Conservation (phyloP, 2,888 invertebrate genomes). For the Margaritifera margaritifera region DNA sequence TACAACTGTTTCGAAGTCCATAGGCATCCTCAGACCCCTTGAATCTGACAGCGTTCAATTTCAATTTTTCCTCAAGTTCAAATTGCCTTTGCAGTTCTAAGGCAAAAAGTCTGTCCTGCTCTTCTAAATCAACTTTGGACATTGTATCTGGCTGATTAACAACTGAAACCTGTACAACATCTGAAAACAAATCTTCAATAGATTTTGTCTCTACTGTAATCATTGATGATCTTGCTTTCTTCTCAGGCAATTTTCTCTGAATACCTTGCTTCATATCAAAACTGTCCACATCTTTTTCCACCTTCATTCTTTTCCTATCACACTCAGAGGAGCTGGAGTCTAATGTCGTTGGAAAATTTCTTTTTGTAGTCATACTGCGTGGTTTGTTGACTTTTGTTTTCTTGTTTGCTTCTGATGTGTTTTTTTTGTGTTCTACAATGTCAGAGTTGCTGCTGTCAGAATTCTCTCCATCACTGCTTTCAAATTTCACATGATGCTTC, state of each 20-base stretch:
- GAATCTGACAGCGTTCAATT: slow-evolving; percentile 28
- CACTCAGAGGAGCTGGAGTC: neutral
- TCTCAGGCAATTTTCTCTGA: neutral
- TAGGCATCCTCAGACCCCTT: slow-evolving; percentile 46
- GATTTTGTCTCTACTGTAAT: neutral
- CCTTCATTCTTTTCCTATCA: neutral
- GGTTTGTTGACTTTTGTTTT: neutral
- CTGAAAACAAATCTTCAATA: neutral
- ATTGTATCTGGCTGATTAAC: neutral
- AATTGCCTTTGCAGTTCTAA: slow-evolving; percentile 43
- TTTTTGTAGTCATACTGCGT: neutral
- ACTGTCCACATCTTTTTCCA: neutral
- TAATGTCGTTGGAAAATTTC: neutral
- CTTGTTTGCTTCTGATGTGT: no score
- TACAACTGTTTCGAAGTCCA: slow-evolving; percentile 1
- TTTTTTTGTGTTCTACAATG: neutral
- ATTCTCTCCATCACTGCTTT: neutral
- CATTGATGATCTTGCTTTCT: neutral
- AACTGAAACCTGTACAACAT: neutral
- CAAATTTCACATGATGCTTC: neutral
- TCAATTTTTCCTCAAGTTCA: slow-evolving; percentile 33
- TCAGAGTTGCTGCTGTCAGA: neutral
- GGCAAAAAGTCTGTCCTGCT: slow-evolving; percentile 38
- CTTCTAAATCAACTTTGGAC: slow-evolving; percentile 19
- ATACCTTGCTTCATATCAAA: neutral